Percentiles rank a stretch among this genome's conserved stretches.
These are phyloP conservation scores for Mesorhabditis spiculigera DNA, from an alignment of 2,888 invertebrate genomes.

Conservation along the genomic window DNA sequence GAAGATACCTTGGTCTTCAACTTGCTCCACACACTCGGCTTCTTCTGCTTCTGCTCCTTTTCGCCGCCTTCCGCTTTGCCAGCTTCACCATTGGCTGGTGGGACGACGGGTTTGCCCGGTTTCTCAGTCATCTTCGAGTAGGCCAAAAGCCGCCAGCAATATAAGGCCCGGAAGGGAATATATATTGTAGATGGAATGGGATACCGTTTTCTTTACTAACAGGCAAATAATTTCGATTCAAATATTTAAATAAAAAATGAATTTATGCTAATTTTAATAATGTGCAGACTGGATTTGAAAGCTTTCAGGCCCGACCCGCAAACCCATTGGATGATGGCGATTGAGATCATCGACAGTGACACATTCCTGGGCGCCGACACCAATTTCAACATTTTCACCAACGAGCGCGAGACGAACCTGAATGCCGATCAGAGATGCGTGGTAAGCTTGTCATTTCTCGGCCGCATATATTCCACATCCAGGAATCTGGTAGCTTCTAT, in stretches of 20 bases:
- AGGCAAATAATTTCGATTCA: background rate
- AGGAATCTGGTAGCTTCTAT: slow-evolving; percentile 74
- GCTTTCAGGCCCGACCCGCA: background rate
- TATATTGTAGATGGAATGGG: no score
- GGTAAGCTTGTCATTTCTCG: slow-evolving; percentile 17
- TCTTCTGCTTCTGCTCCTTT: background rate
- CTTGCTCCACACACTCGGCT: background rate
- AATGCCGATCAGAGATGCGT: slow-evolving; percentile 85
- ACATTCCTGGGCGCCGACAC: slow-evolving; percentile 95
- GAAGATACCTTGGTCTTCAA: no score
- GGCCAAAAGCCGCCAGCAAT: no score
- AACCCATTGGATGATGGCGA: slow-evolving; percentile 88
- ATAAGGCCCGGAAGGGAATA: no score
- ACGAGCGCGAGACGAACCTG: slow-evolving; percentile 91
- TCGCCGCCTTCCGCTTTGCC: no score
- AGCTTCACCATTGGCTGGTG: no score
- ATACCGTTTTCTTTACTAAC: no score
- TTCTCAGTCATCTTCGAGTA: no score
- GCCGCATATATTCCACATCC: background rate
- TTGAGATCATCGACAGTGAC: slow-evolving; percentile 91
- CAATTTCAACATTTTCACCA: slow-evolving; percentile 88
- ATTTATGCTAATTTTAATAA: background rate
- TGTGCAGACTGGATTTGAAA: background rate
- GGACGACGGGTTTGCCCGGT: no score
- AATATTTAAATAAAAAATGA: background rate